Evolutionary conservation across 2,797 vertebrate species (phyloP), one percentile per base, ranked within the genome.

Genomic region (Salarias fasciatus): DNA sequence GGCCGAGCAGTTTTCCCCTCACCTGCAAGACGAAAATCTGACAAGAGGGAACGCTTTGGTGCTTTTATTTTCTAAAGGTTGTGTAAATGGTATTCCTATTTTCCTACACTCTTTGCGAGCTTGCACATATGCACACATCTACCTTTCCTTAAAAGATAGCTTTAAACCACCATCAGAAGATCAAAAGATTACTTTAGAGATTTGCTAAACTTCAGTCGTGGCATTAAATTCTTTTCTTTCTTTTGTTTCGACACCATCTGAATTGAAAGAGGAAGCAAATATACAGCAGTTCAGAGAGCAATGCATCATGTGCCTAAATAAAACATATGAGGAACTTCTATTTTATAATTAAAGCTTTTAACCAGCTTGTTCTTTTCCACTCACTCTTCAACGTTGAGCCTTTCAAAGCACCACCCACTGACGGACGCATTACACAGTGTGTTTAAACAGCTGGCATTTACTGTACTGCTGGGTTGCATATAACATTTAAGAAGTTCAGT

Each of bases 151-250:
- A 8, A 78, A 65, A 70, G 60, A 35, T 55, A 52, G 40, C 43
- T 80, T 69, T 63, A 80, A 84, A 74, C 42, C 36, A 62, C 47
- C 69, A 37, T 67, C 69, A 84, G 68, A 72, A 73, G 65, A 62
- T 47, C 71, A 53, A 36, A 59, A 63, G 49, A 14, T 31, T 55
- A 42, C 31, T 30, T 33, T 61, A n/a, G 72, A 13, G 15, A 56
- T 40, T 60, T 45, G 43, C 3, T 52, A 57, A 73, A 30, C 18
- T 41, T 52, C 12, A n/a, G n/a, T n/a, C n/a, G n/a, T n/a, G n/a
- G n/a, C n/a, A n/a, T n/a, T n/a, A n/a, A n/a, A n/a, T n/a, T n/a
- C n/a, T n/a, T n/a, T n/a, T n/a, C n/a, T n/a, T n/a, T n/a, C n/a
- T n/a, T n/a, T n/a, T n/a, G n/a, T n/a, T n/a, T n/a, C n/a, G n/a